Evolutionary conservation across 2,888 invertebrate genomes (phyloP).

Genomic region (Apoda limacodes): DNA sequence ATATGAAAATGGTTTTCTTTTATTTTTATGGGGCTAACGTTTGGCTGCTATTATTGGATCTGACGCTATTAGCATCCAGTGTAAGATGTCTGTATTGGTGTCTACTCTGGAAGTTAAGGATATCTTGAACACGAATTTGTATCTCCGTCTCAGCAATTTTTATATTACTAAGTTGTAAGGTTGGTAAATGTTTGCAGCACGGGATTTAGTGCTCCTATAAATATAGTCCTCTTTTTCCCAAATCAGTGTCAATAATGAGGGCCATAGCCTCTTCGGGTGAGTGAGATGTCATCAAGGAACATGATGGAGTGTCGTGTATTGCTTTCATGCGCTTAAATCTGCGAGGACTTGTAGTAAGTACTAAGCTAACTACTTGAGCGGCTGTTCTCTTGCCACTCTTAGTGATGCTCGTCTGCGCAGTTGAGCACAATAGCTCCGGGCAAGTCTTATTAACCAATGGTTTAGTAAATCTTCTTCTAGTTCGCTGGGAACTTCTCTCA

Average conservation of each 20-base stretch:
- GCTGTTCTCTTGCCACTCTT: conserved; percentile 9
- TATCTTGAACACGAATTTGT: too few relatives aligned
- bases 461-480: background rate
- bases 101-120: conserved; percentile 15
- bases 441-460: background rate
- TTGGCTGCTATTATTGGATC: conserved; percentile 12
- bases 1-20: conserved; percentile 3
- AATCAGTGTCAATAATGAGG: conserved; percentile 2
- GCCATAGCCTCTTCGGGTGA: conserved; percentile 1
- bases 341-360: conserved; percentile 2
- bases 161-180: too few relatives aligned
- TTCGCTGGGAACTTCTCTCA: background rate
- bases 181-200: too few relatives aligned
- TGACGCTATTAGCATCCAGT: conserved; percentile 14
- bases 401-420: conserved; percentile 5
- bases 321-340: conserved; percentile 2
- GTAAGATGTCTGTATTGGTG: conserved; percentile 15
- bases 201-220: too few relatives aligned
- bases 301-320: conserved; percentile 1
- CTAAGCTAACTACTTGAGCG: conserved; percentile 9
- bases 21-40: background rate
- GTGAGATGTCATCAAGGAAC: conserved; percentile 1
- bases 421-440: conserved; percentile 1
- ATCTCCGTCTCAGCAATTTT: too few relatives aligned
- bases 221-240: conserved; percentile 8